Conservation (phyloP, 1,140 invertebrate species). For the Cydia pomonella region DNA sequence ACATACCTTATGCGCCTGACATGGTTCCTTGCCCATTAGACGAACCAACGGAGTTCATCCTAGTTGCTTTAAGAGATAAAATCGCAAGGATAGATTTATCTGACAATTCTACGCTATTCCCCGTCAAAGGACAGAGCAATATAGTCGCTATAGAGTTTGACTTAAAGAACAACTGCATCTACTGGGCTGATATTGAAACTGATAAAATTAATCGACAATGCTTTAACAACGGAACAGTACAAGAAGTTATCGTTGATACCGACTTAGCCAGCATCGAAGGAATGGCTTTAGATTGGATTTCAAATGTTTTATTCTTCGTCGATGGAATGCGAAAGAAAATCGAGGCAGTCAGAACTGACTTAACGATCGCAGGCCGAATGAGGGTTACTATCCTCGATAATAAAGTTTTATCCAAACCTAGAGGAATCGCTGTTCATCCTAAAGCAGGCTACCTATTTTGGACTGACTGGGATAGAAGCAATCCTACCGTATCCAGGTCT, state of each 20-base stretch:
- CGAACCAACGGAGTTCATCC: constrained; percentile 87
- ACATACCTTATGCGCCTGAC: constrained; percentile 87
- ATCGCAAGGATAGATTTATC: constrained; percentile 88
- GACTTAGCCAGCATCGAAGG: constrained; percentile 93
- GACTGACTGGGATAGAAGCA: constrained; percentile 94
- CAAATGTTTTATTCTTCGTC: constrained; percentile 95
- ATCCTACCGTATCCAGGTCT: constrained; percentile 90
- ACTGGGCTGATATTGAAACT: constrained; percentile 92
- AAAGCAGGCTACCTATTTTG: constrained; percentile 92
- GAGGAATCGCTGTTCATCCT: constrained; percentile 95
- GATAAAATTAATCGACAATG: constrained; percentile 91
- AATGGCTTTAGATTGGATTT: constrained; percentile 96
- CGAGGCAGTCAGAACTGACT: constrained; percentile 88
- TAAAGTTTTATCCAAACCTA: constrained; percentile 88
- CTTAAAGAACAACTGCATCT: constrained; percentile 91
- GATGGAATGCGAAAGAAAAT: constrained; percentile 90
- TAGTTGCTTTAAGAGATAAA: constrained; percentile 88
- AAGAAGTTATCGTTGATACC: constrained; percentile 87
- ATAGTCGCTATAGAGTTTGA: constrained; percentile 95
- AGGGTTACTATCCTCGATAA: constrained; percentile 88
- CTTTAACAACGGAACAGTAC: constrained; percentile 84
- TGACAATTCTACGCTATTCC: constrained; percentile 83
- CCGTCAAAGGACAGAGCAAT: constrained; percentile 87
- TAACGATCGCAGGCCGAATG: constrained; percentile 86
- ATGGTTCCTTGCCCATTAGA: constrained; percentile 84